Evolutionary conservation across 2,113 vertebrate species (phyloP).

Genomic region (Eupsittula cactorum): DNA sequence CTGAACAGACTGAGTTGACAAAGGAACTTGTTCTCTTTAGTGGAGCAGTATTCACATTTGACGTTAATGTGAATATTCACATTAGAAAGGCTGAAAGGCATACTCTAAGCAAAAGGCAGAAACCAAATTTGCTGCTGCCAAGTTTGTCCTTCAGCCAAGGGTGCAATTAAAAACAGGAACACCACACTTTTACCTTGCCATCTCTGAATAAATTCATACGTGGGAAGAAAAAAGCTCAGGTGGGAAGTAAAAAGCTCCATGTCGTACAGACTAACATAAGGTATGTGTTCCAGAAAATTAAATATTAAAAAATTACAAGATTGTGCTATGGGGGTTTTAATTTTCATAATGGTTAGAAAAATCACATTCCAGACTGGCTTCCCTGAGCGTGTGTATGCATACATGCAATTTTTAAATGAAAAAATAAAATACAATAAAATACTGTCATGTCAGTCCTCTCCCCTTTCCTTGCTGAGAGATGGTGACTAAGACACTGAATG

Average conservation of each 20-base stretch:
- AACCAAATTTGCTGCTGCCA: neutral
- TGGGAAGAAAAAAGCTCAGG: neutral
- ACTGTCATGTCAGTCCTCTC: neutral
- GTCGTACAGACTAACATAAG: neutral
- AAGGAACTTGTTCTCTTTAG: neutral
- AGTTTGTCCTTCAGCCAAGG: neutral
- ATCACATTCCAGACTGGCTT: neutral
- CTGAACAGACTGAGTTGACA: neutral
- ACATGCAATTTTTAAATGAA: neutral
- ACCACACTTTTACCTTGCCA: neutral
- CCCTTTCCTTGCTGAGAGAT: neutral
- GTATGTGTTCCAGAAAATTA: neutral
- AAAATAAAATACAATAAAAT: neutral
- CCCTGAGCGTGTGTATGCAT: neutral
- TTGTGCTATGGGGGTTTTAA: neutral
- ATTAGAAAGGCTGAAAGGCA: slow-evolving; percentile 1
- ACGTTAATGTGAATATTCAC: neutral
- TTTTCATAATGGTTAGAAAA: neutral
- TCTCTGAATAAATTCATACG: neutral
- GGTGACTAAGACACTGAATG: neutral
- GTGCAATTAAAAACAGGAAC: slow-evolving; percentile 5
- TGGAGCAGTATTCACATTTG: neutral
- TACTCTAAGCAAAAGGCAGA: neutral
- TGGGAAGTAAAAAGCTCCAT: neutral
- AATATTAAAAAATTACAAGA: neutral